A percentile compares a stretch with the other conserved stretches of the same genome.
Evolutionary conservation across 2,888 invertebrate species (phyloP).

Genomic region (Cryptophagus acutangulus): DNA sequence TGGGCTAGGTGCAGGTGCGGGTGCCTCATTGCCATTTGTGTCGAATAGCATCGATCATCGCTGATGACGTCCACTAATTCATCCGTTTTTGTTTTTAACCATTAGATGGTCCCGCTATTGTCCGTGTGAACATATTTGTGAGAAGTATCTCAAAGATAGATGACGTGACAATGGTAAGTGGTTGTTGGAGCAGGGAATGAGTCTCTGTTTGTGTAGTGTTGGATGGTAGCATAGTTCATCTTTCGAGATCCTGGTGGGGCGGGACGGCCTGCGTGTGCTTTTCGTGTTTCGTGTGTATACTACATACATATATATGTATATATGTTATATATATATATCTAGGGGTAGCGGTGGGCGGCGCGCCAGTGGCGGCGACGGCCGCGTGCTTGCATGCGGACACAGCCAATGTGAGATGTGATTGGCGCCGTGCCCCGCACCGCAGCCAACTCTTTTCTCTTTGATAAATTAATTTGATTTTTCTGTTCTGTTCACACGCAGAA

Average conservation of each 20-base stretch:
- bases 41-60: constrained; percentile 24
- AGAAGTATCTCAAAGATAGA: constrained; percentile 99
- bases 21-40: constrained; percentile 39
- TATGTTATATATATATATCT: too few species aligned
- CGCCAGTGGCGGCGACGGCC: constrained; percentile 22
- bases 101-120: constrained; percentile 89
- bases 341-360: constrained; percentile 27
- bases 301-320: too few species aligned
- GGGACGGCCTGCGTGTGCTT: constrained; percentile 29
- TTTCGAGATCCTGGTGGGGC: constrained; percentile 27
- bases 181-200: constrained; percentile 41
- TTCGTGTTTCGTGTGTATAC: constrained; percentile 8
- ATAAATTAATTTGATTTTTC: constrained; percentile 30
- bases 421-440: constrained; percentile 44
- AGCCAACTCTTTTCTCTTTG: constrained; percentile 24
- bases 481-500: constrained; percentile 51
- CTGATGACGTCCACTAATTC: constrained; percentile 35
- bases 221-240: constrained; percentile 37
- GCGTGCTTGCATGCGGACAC: constrained; percentile 39
- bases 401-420: constrained; percentile 47
- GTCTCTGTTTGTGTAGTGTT: constrained; percentile 42
- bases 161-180: constrained; percentile 98
- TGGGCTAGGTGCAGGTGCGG: constrained; percentile 34
- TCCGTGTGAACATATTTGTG: constrained; percentile 97
- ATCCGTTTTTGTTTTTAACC: constrained; percentile 37